Conservation (phyloP, 2,113 vertebrate genomes). For the Pteronura brasiliensis region DNA sequence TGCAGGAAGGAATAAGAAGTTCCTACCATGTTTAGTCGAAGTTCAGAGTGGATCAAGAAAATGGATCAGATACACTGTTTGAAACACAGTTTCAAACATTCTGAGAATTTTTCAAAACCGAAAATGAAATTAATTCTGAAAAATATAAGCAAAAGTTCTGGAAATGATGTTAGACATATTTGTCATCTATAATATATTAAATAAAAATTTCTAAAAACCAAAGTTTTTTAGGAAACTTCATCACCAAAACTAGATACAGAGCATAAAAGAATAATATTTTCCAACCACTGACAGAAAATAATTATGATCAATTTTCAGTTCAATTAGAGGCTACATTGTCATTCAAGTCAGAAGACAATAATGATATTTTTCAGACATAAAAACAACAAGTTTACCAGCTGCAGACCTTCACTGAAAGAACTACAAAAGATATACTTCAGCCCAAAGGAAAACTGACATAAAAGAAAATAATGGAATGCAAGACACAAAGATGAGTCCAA, state of each 20-base stretch:
- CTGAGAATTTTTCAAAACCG: neutral
- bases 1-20: neutral
- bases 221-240: neutral
- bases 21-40: neutral
- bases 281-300: neutral
- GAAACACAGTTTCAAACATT: neutral
- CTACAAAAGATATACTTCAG: neutral
- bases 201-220: neutral
- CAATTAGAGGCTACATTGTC: neutral
- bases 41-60: neutral
- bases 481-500: neutral
- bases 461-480: neutral
- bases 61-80: neutral
- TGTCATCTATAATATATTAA: neutral
- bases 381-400: neutral
- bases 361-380: neutral
- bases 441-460: neutral
- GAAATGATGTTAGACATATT: neutral
- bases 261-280: neutral
- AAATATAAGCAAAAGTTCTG: neutral
- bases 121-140: neutral
- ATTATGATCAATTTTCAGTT: neutral
- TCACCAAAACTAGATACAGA: neutral
- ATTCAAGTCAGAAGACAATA: neutral
- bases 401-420: neutral